Base-by-base conservation (phyloP, 2,888 invertebrate species). In the Chaitophorus viminalis region DNA sequence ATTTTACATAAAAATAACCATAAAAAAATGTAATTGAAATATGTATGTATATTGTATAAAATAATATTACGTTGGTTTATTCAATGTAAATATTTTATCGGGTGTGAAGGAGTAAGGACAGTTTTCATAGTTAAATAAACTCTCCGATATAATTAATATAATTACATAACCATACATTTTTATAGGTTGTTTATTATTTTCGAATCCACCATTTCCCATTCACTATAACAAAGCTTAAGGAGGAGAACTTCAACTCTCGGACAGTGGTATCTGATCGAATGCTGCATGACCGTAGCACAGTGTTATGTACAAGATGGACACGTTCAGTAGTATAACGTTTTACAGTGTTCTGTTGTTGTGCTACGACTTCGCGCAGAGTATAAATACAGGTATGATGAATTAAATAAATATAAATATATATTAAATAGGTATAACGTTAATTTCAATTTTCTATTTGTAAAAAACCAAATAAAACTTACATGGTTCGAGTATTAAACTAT, bases 171-270 rank as follows among this genome's bases (percentile, higher is more conserved):
- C n/a, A 54, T 17, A 83, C 36, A 60, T 83, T 75, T 84, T 65
- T 76, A 76, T 31, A 5, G 31, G 17, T 9, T 52, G 17, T 46
- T 65, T 75, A 46, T 76, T 84, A 84, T 84, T 76, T 76, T 84
- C 25, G 39, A 76, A 84, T 76, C 39, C 36, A 8, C 72, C 31
- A 68, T 87, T 87, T 78, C 78, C 79, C 72, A 14, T 85, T 78
- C 85, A 75, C 52, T 70, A 52, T 11, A 29, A 60, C 36, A 70
- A 78, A 78, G 33, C 31, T 65, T 54, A 54, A 87, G 79, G 78
- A 87, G 86, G 54, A 87, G 86, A 74, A 74, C 79, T 29, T 36
- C 70, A 60, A 54, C 31, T 87, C 86, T 87, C 36, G 86, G 79
- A 79, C 79, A 78, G 78, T 54, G 36, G 70, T 78, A 70, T 78